Evolutionary conservation across 64 coral and sea anemone genomes (phyloP).

Genomic region (Orbicella faveolata): DNA sequence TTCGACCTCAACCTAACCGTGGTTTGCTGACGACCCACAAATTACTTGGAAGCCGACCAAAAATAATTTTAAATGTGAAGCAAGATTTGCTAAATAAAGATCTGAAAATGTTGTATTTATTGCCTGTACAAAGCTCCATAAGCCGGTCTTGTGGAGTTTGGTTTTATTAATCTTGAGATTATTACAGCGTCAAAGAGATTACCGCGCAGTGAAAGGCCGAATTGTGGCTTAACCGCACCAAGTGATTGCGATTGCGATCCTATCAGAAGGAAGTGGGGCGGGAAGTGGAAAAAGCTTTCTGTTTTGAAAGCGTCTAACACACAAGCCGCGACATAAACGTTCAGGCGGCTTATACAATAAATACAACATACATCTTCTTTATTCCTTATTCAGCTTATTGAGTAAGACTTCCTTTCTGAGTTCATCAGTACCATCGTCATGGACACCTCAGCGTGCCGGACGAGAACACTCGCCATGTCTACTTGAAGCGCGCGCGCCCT

Average conservation of each 20-base stretch:
- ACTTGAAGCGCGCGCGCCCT: not conserved
- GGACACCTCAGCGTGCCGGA: not conserved
- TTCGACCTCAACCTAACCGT: not conserved
- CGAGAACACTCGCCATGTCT: not conserved
- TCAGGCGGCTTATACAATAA: no score
- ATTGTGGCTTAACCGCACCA: not conserved
- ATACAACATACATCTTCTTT: no score
- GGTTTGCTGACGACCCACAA: not conserved
- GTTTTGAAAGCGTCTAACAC: not conserved
- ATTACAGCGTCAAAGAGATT: not conserved
- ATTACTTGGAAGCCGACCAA: not conserved
- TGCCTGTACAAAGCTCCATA: not conserved
- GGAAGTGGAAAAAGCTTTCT: not conserved
- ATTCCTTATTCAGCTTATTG: no score
- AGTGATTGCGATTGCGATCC: no score
- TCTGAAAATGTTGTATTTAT: not conserved
- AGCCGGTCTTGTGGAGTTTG: not conserved
- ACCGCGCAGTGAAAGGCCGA: not conserved
- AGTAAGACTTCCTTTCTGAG: no score
- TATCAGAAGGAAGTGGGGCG: not conserved
- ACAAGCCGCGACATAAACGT: no score
- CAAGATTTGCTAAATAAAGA: not conserved
- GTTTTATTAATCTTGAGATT: not conserved
- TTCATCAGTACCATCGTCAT: not conserved
- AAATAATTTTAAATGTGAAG: not conserved